Evolutionary conservation across 2,797 vertebrate species (phyloP).

Genomic region (Esox masquinongy): DNA sequence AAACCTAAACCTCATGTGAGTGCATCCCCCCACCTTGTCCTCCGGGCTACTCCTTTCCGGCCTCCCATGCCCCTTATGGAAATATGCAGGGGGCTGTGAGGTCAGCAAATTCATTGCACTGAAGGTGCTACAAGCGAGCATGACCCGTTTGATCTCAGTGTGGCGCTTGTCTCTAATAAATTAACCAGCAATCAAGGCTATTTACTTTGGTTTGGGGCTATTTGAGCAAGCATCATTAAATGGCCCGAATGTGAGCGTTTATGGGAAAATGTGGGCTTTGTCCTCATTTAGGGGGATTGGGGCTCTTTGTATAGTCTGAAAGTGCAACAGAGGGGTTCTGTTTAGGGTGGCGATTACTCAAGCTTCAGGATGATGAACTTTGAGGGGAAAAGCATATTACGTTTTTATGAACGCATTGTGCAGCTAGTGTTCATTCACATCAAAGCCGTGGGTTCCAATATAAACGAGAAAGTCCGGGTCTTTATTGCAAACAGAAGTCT

Average conservation of each 20-base stretch:
- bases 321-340: slow-evolving; percentile 62
- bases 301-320: slow-evolving; percentile 67
- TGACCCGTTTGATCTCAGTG: slow-evolving; percentile 73
- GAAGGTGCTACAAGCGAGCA: slow-evolving; percentile 71
- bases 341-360: slow-evolving; percentile 57
- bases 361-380: slow-evolving; percentile 65
- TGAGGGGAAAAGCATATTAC: slow-evolving; percentile 63
- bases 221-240: slow-evolving; percentile 75
- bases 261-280: slow-evolving; percentile 67
- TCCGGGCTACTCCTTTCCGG: slow-evolving; percentile 55
- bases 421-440: slow-evolving; percentile 64
- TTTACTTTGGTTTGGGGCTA: slow-evolving; percentile 71
- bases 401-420: slow-evolving; percentile 67
- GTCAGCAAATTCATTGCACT: slow-evolving; percentile 74
- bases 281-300: slow-evolving; percentile 58
- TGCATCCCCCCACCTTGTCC: slow-evolving; percentile 36
- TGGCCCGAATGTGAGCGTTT: slow-evolving; percentile 70
- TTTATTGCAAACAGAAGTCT: slow-evolving; percentile 72
- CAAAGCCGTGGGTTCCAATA: slow-evolving; percentile 64
- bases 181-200: slow-evolving; percentile 70
- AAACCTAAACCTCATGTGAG: slow-evolving; percentile 77
- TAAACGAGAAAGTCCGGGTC: slow-evolving; percentile 53
- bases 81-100: slow-evolving; percentile 66
- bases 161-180: slow-evolving; percentile 75
- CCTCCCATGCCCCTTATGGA: slow-evolving; percentile 63